phyloP scores from a whole-genome alignment of 2,113 vertebrate species.

The Holacanthus passer region DNA sequence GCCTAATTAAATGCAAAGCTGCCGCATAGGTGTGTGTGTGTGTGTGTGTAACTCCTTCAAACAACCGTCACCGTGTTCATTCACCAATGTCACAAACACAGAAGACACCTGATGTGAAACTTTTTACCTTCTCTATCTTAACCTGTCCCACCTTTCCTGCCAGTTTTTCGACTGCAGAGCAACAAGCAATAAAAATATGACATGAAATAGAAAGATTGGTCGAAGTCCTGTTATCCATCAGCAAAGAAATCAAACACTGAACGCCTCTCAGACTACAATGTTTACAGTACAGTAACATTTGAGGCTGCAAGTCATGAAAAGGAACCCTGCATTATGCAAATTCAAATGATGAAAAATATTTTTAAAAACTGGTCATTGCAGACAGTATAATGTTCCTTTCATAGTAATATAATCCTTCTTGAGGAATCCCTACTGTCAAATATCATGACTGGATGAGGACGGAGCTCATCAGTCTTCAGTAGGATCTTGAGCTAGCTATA shows the following conservation, averaged over 20 bases:
- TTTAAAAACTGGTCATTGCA: background rate
- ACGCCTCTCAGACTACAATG: background rate
- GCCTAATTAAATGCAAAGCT: slow-evolving; percentile 48
- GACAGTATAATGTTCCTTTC: background rate
- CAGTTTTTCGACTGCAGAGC: background rate
- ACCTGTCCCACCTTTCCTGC: background rate
- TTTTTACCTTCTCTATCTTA: background rate
- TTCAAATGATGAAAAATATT: background rate
- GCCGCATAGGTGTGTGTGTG: background rate
- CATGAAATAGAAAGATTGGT: background rate
- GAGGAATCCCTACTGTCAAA: background rate
- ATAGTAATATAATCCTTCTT: background rate
- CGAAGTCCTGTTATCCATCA: slow-evolving; percentile 2
- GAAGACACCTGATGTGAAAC: background rate
- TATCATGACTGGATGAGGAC: background rate
- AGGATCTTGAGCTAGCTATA: background rate
- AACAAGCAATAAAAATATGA: slow-evolving; percentile 15
- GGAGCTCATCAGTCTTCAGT: background rate
- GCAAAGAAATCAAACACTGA: slow-evolving; percentile 12
- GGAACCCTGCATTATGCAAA: background rate
- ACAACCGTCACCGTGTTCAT: background rate
- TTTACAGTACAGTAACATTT: background rate
- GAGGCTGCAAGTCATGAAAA: background rate
- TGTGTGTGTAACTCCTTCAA: slow-evolving; percentile 18
- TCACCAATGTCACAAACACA: background rate